phyloP scores from a whole-genome alignment of 2,113 vertebrate genomes.

The Cygnus atratus region DNA sequence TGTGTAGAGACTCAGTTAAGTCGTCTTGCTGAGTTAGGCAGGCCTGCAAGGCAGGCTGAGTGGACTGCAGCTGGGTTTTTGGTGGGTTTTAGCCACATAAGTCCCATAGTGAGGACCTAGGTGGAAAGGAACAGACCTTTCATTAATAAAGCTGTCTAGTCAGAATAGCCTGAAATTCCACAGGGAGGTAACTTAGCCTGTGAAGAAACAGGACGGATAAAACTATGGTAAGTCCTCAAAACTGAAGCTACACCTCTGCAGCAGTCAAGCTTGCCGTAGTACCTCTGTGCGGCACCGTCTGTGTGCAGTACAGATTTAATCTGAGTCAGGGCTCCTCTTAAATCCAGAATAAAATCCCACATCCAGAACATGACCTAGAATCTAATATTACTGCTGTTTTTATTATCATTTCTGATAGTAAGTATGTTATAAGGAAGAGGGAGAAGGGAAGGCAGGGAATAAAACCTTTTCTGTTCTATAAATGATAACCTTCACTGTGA shows the following conservation, averaged over 20 bases:
- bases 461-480: not conserved
- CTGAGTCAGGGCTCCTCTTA: rapidly evolving
- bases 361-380: not conserved
- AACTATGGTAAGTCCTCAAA: not conserved
- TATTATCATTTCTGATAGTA: not conserved
- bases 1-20: not conserved
- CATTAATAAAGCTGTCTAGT: not conserved
- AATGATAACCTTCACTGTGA: not conserved
- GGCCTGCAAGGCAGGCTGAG: not conserved
- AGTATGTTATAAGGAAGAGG: not conserved
- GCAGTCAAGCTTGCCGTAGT: rapidly evolving
- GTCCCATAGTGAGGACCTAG: not conserved
- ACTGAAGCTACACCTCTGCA: not conserved
- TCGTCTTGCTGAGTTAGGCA: not conserved
- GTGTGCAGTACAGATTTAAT: rapidly evolving
- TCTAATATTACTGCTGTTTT: not conserved
- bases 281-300: not conserved
- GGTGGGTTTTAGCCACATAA: not conserved
- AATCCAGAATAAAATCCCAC: not conserved
- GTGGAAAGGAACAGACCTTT: not conserved
- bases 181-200: not conserved
- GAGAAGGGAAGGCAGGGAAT: not conserved
- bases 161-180: not conserved
- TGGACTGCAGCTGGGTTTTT: not conserved
- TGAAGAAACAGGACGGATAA: not conserved